phyloP scores from a whole-genome alignment of 2,888 invertebrate genomes.

The Calliphora vomitoria region DNA sequence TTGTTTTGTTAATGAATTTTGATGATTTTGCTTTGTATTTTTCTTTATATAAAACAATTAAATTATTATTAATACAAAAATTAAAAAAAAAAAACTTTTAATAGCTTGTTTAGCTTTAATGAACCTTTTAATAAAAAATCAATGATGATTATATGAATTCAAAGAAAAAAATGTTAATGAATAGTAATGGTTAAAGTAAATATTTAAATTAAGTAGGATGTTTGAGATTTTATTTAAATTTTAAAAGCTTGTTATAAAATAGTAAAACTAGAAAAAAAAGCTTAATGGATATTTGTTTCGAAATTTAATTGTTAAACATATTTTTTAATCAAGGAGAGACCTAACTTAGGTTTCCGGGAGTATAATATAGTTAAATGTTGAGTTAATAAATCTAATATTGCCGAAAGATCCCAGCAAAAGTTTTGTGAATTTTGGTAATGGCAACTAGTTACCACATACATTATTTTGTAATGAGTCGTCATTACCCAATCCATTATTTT shows the following conservation, averaged over 20 bases:
- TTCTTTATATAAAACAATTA: neutral
- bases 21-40: constrained; percentile 11
- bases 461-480: too few species aligned
- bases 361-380: too few species aligned
- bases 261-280: too few species aligned
- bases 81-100: neutral
- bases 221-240: neutral
- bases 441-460: too few species aligned
- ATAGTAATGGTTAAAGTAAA: constrained; percentile 5
- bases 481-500: too few species aligned
- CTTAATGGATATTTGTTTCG: too few species aligned
- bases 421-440: too few species aligned
- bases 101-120: neutral
- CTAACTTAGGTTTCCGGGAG: too few species aligned
- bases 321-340: too few species aligned
- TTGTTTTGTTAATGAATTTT: constrained; percentile 61
- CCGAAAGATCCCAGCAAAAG: too few species aligned
- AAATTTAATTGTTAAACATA: too few species aligned
- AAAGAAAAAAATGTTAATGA: neutral
- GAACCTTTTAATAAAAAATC: constrained; percentile 1
- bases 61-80: constrained; percentile 23
- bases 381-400: too few species aligned
- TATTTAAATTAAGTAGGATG: neutral
- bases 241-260: neutral
- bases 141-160: neutral